Evolutionary conservation across 2,888 invertebrate genomes (phyloP), one percentile per base, ranked within the genome.

Genomic region (Sycophila texana): DNA sequence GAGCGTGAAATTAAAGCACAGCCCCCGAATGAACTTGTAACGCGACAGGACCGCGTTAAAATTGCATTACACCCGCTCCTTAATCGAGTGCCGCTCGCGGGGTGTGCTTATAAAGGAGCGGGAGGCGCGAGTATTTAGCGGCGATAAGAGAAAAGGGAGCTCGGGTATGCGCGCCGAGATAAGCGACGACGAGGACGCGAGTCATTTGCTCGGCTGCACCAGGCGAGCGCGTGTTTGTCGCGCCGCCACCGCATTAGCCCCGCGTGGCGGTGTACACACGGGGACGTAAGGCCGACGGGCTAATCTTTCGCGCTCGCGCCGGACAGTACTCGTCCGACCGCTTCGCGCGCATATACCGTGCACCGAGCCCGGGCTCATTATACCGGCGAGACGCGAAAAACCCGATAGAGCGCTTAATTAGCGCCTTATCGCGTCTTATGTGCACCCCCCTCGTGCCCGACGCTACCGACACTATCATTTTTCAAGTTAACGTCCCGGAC

Each of bases 381-480:
- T 55, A 22, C 26, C 51, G 49, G 58, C 51, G 49, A 26, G 53
- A 5, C n/a, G 67, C 53, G 68, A n/a, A 68, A 67, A 67, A 63
- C 18, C 12, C 53, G 68, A 53, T 68, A 30, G 77, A 73, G 73
- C 67, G 74, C 78, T 78, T 74, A 68, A 73, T 73, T 78, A 73
- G 78, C 55, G 67, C 16, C 12, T 57, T 26, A 47, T 63, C 22
- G 47, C 63, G 18, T 26, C 14, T 22, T 51, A 47, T 14, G 13
- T 16, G 13, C 26, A 39, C 13, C 57, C 39, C 47, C 4, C 12
- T 1, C 18, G 14, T 26, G 7, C 39, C 53, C 55, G 47, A 26
- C 60, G 26, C 5, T 51, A 10, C 51, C 47, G 55, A 65, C 73
- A 65, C 58, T 75, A 51, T 60, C 60, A 16, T 75, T 68, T 75